phyloP scores from a whole-genome alignment of 2,888 invertebrate genomes.

The Drosophila glabriapex region DNA sequence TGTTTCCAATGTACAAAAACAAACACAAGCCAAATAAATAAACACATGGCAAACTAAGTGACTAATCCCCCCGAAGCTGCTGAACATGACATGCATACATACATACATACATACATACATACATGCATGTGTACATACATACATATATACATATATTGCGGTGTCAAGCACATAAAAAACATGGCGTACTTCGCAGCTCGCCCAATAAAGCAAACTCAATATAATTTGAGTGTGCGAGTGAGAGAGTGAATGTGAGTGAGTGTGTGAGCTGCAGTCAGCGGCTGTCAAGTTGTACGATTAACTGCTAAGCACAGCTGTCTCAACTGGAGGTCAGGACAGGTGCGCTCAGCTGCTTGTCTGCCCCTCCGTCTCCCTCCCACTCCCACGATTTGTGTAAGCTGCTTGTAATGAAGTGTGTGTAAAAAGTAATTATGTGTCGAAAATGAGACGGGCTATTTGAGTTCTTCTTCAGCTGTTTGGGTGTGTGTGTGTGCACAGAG shows the following conservation, averaged over 20 bases:
- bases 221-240: conserved; percentile 55
- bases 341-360: conserved; percentile 18
- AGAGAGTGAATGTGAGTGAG: conserved; percentile 11
- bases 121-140: not conserved
- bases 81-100: conserved; percentile 28
- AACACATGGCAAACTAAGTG: conserved; percentile 32
- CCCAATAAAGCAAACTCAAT: conserved; percentile 69
- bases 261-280: conserved; percentile 35
- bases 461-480: conserved; percentile 37
- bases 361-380: not conserved
- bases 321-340: conserved; percentile 41
- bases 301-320: conserved; percentile 62
- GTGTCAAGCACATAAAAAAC: conserved; percentile 49
- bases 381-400: conserved; percentile 42
- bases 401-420: conserved; percentile 73
- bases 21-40: conserved; percentile 37
- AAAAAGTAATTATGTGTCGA: conserved; percentile 80
- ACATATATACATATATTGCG: conserved; percentile 1
- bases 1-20: conserved; percentile 19
- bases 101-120: not conserved
- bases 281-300: conserved; percentile 53
- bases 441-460: conserved; percentile 74
- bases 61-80: conserved; percentile 32
- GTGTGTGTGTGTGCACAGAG: conserved; percentile 17
- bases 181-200: conserved; percentile 55